These are phyloP conservation scores for Eriocheir sinensis DNA, from an alignment of 1,140 invertebrate species.

Conservation along the genomic window DNA sequence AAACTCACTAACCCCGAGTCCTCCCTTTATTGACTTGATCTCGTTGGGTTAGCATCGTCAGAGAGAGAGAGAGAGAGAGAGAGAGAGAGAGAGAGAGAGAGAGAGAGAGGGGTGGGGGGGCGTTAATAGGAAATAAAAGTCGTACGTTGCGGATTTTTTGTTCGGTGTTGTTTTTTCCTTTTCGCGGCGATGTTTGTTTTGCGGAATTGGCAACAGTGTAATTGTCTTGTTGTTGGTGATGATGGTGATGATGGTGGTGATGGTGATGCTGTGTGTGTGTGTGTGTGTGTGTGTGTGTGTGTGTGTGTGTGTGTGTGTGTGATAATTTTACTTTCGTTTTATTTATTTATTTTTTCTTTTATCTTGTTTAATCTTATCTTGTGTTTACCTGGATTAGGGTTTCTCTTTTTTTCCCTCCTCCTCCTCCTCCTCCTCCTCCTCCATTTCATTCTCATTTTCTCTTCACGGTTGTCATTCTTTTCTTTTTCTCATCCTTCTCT, in stretches of 20 bases:
- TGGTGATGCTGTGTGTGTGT: neutral
- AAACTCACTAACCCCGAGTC: too few species aligned
- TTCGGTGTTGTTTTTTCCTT: too few species aligned
- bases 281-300: slow-evolving; percentile 27
- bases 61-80: too few species aligned
- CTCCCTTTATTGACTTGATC: too few species aligned
- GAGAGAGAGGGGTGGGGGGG: too few species aligned
- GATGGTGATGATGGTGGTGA: neutral
- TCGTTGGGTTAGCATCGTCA: too few species aligned
- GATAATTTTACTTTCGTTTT: neutral
- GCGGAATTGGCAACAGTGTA: too few species aligned
- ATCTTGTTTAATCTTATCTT: neutral
- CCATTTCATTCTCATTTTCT: neutral
- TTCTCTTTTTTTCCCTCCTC: neutral
- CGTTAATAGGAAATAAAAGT: too few species aligned
- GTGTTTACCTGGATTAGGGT: neutral
- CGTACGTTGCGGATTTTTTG: too few species aligned
- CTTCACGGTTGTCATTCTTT: neutral
- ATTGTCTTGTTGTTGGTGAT: too few species aligned
- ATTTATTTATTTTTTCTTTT: neutral
- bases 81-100: too few species aligned
- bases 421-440: neutral
- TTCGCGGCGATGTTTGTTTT: too few species aligned
- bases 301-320: neutral
- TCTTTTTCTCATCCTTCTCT: neutral